Percentiles rank a stretch among this genome's conserved stretches.
phyloP scores from a whole-genome alignment of 2,113 vertebrate genomes.

The Seriola aureovittata region DNA sequence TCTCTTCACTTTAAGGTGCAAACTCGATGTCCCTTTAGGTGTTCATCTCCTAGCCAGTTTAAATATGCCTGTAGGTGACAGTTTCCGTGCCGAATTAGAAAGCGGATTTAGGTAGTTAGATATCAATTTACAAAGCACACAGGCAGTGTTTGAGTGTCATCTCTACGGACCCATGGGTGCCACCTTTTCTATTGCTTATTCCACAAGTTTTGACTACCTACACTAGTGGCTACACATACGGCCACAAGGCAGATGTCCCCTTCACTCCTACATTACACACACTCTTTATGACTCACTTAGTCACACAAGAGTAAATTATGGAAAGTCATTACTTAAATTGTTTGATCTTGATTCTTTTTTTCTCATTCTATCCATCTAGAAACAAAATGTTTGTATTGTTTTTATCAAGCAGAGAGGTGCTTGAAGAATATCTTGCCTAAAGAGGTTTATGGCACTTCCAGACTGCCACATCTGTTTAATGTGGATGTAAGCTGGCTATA shows the following conservation, averaged over 20 bases:
- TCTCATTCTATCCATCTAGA: background rate
- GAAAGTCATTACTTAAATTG: background rate
- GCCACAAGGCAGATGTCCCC: slow-evolving; percentile 32
- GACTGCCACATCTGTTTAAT: slow-evolving; percentile 9
- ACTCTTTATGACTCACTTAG: background rate
- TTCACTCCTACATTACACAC: slow-evolving; percentile 1
- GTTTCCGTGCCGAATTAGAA: slow-evolving; percentile 52
- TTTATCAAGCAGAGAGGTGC: background rate
- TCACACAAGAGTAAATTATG: slow-evolving; percentile 7
- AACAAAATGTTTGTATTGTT: background rate
- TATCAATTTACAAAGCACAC: slow-evolving; percentile 51
- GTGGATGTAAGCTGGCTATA: slow-evolving; percentile 4
- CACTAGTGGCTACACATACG: slow-evolving; percentile 18
- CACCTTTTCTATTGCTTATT: slow-evolving; percentile 23
- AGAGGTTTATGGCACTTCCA: background rate
- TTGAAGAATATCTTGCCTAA: background rate
- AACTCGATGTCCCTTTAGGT: slow-evolving; percentile 54
- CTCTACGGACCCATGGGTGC: background rate
- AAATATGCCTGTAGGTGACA: slow-evolving; percentile 58
- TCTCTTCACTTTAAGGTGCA: slow-evolving; percentile 46
- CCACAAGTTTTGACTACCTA: slow-evolving; percentile 9
- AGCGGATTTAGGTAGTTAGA: slow-evolving; percentile 45
- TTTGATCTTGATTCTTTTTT: background rate
- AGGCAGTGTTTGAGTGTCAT: slow-evolving; percentile 36
- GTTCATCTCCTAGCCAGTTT: slow-evolving; percentile 44